A percentile compares a stretch with the other conserved stretches of the same genome.
Conservation (phyloP, 2,888 invertebrate genomes). For the Glaucopsyche alexis region DNA sequence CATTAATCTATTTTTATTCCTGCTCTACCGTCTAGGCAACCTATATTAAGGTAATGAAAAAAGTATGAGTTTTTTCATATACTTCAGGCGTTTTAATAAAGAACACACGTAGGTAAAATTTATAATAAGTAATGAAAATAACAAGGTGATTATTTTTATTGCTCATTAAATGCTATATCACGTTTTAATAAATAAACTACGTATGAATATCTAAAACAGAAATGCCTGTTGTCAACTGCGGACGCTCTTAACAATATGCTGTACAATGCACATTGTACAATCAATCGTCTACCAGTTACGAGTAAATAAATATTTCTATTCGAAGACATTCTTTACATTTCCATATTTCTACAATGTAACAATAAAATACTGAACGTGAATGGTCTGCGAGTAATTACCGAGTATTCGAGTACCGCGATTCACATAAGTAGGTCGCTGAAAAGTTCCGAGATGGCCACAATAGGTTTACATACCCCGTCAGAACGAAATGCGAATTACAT, state of each 20-base stretch:
- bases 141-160: constrained; percentile 7
- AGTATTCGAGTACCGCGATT: not conserved
- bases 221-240: not conserved
- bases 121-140: not conserved
- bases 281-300: too few species aligned
- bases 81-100: not conserved
- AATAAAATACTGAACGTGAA: constrained; percentile 9
- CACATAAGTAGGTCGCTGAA: constrained; percentile 9
- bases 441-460: not conserved
- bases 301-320: not conserved
- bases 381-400: not conserved
- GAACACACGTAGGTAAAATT: not conserved
- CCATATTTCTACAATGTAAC: constrained; percentile 10
- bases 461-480: not conserved
- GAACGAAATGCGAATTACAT: not conserved
- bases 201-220: not conserved
- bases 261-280: too few species aligned
- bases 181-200: not conserved
- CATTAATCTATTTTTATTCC: constrained; percentile 21
- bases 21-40: not conserved
- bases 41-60: constrained; percentile 5
- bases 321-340: not conserved
- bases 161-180: not conserved
- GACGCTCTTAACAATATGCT: not conserved
- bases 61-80: not conserved